Base-by-base conservation (phyloP, 2,113 vertebrate species). In the Nesogale talazaci region DNA sequence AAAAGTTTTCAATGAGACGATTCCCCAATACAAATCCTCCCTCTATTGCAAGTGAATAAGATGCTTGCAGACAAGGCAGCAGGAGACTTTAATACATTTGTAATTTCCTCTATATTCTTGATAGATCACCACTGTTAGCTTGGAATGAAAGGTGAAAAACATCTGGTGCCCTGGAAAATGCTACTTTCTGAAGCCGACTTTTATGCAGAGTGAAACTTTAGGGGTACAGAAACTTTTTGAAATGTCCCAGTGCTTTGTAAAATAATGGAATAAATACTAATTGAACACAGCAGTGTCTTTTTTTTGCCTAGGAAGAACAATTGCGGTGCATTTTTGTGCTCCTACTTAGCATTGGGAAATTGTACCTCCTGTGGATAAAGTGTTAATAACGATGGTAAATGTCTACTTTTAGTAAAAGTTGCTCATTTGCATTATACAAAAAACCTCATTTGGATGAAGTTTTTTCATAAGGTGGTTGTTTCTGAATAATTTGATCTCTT, bases 351-450 rank as follows among this genome's bases (percentile, higher is more conserved):
- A 20, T 4, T 23, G 40, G 59, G 38, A 77, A 96, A 85, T 31
- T 93, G 56, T 79, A 91, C 65, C 38, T 94, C 94, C 69, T 90
- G 61, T 31, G 36, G 78, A 74, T 84, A 75, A 90, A 93, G n/a
- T 88, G 83, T 72, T 95, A 84, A 42, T 40, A 1, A 2, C 70
- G 90, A 6, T 69, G 85, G 86, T 27, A 95, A 42, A 38, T 61
- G 3, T 94, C 72, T 96, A 52, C 74, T 90, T 95, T 95, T 85
- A 83, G 81, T 82, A 83, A 94, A 92, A 88, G 69, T 42, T 84
- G 74, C 77, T 95, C 40, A 95, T 93, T 96, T 93, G 78, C 46
- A 83, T 92, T 92, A 80, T 52, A 92, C 29, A 83, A 75, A 90
- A 86, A 69, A 59, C 27, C 34, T 86, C 36, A 92, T 87, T 91